Evolutionary conservation across 1,140 invertebrate genomes (phyloP).

Genomic region (Nymphalis io): DNA sequence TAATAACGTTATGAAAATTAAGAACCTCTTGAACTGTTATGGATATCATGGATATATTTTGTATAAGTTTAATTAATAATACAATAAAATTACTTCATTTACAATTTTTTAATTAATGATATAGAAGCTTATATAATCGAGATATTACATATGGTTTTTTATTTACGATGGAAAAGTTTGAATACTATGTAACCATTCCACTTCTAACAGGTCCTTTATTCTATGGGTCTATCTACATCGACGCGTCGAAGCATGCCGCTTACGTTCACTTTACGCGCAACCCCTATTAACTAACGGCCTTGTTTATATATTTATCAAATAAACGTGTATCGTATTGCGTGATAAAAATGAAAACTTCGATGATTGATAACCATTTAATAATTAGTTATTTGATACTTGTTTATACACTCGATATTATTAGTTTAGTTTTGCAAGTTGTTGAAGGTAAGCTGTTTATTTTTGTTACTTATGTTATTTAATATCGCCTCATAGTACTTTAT

Average conservation of each 20-base stretch:
- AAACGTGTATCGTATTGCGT: conserved; percentile 27
- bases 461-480: neutral
- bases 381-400: conserved; percentile 6
- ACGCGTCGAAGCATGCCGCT: conserved; percentile 58
- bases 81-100: no score
- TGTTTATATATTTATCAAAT: conserved; percentile 35
- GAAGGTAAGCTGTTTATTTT: neutral
- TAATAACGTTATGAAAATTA: no score
- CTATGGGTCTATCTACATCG: conserved; percentile 51
- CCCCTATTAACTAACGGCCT: conserved; percentile 59
- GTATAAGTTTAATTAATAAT: no score
- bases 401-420: neutral
- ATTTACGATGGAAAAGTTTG: no score
- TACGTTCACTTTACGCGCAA: conserved; percentile 71
- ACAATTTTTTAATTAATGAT: no score
- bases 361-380: conserved; percentile 9
- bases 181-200: neutral
- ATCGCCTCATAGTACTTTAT: neutral
- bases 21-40: no score
- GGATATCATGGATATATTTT: no score
- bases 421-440: conserved; percentile 9
- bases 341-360: conserved; percentile 21
- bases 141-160: no score
- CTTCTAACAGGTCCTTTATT: neutral
- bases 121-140: no score